Evolutionary conservation across 1,140 invertebrate species (phyloP), one percentile per base, ranked within the genome.

Genomic region (Caerostris darwini): DNA sequence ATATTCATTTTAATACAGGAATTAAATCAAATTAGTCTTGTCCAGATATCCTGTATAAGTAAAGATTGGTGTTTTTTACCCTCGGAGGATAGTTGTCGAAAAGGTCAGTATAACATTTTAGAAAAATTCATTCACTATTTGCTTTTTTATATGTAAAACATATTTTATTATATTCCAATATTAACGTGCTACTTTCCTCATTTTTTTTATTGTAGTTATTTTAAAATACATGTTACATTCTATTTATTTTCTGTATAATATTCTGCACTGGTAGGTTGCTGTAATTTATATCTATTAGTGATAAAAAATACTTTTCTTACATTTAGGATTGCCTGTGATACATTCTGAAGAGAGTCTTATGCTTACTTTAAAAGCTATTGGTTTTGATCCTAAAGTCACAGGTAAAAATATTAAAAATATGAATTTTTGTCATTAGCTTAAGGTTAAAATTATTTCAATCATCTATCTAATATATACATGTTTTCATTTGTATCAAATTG

Each of bases 31-130:
- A 56, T 94, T 56, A 90, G 61, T 61, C 57, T 94, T 67, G 57
- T 93, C n/a, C 94, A 94, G 69, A 91, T 94, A 67, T 92, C 94
- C n/a, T 89, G 94, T 10, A 91, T 94, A 56, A 94, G 94, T 90
- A 86, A 92, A 93, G 64, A 94, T 57, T 94, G 94, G 94, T 93
- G 86, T 56, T 77, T 94, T 19, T 58, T 86, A 58, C 71, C 94
- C 69, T 77, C 67, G 67, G 93, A 94, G 69, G 93, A 94, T 34
- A 94, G 82, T 85, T 94, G 71, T 56, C 61, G 87, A 61, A 94
- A 81, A 69, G 86, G 93, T 94, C 34, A 61, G 90, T 81, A 4
- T 12, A 5, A 19, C n/a, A 34, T 34, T 34, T 34, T 61, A 64
- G 17, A 64, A 14, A 14, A 14, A 50, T 54, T 81, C 3, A 19